Base-by-base conservation (phyloP, 2,888 invertebrate species). In the Tortrix viridana region DNA sequence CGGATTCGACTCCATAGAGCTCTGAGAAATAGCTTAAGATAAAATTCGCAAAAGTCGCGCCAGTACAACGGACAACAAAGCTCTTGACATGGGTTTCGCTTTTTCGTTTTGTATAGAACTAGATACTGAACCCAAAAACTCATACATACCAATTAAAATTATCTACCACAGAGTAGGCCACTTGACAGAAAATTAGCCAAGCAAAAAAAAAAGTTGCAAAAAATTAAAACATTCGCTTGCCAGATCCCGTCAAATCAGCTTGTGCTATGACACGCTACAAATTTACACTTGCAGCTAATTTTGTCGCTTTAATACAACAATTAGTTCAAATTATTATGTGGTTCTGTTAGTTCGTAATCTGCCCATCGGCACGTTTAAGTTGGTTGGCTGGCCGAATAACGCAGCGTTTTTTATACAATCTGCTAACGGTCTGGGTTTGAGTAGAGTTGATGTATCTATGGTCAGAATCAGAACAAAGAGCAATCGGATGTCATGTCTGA, bases 401-500 rank as follows among this genome's bases (percentile, higher is more conserved):
- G 19, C 23, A 5, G 50, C n/a, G 18, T 61, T 55, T 56, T 62
- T 53, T 53, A 38, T 53, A n/a, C 16, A 9, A 53, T 41, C 18
- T 61, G 6, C 49, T 62, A 57, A 62, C 62, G 62, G 62, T 47
- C 19, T 16, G 44, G n/a, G 26, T 20, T 46, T 61, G 16, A 37
- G 49, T n/a, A 23, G 32, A 46, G 23, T 9, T 37, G 57, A 63
- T 58, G 53, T 58, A 63, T 63, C 57, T 57, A 38, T 47, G 44
- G 41, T 23, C 18, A 52, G 63, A 58, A 58, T 23, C 18, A 52
- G 63, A 58, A 58, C 63, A 63, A 63, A 63, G 63, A 26, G 12
- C 32, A 43, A 63, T 63, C 63, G 48, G 53, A 58, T 58, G 63
- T 63, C 57, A 63, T 32, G 63, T 57, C 57, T n/a, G 47, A 50